Base-by-base conservation (phyloP, 92 coral and sea anemone genomes). In the Epizoanthus stellaris region DNA sequence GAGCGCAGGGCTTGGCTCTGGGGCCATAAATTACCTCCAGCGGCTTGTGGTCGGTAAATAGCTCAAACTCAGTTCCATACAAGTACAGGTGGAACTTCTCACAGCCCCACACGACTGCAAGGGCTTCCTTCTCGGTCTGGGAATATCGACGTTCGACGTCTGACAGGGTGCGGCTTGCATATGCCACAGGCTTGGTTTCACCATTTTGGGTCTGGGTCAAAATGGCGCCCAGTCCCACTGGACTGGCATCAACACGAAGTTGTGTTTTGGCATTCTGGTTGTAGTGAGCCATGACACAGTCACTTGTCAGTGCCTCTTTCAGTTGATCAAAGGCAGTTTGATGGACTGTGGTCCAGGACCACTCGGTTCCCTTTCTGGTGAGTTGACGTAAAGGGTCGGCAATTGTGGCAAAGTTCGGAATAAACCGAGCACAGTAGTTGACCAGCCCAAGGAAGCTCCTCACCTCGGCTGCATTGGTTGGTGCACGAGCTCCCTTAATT, bases 381-480 rank as follows among this genome's bases (percentile, higher is more conserved):
- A 82, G 73, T 47, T 67, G 70, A 13, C 84, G 52, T 12, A 79
- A 72, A 21, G 71, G 85, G 16, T 63, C 85, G 23, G 85, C 16
- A 4, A 80, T 7, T 17, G 73, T 80, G 3, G 60, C 67, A 21
- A 80, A 80, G 34, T 64, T 65, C 49, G 73, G 74, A 47, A 64
- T 80, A 25, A 79, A 59, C 25, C 69, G 52, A 13, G 67, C 62
- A 21, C n/a, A 82, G 43, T 53, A 57, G 21, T 82, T 82, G 45
- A 71, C 87, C 13, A 83, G 80, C 43, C 87, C 87, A 14, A 83
- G 70, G 57, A 82, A 83, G 20, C 87, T 83, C 5, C 87, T 25
- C 3, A 83, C 80, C 13, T 71, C 87, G 4, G 79, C 76, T 15
- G 80, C 80, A 72, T 83, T 71, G 23, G 8, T 70, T 13, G 88